Percentiles rank a stretch among this genome's conserved stretches.
Conservation (phyloP, 2,888 invertebrate genomes). For the Pristionchus arcanus region DNA sequence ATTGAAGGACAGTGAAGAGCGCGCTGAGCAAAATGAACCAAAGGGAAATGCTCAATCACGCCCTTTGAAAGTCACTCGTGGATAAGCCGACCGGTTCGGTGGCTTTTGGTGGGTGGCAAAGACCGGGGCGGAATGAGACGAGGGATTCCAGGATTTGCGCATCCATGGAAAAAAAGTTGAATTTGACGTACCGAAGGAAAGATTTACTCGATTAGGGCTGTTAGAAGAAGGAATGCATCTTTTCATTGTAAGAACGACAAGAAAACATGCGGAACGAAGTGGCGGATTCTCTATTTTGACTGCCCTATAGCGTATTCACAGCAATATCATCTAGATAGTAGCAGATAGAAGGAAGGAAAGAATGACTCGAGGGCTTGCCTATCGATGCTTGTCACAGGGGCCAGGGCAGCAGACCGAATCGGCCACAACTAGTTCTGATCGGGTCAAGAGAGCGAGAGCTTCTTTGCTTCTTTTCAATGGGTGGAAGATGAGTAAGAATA, state of each 20-base stretch:
- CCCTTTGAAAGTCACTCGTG: neutral
- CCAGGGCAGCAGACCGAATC: too few species aligned
- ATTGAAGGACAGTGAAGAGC: neutral
- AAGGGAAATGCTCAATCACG: too few species aligned
- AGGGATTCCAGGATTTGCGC: too few species aligned
- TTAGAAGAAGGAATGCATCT: too few species aligned
- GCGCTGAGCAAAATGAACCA: neutral
- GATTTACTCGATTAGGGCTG: too few species aligned
- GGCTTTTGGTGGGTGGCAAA: neutral
- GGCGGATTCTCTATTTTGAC: too few species aligned
- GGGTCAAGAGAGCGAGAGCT: neutral
- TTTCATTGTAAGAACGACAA: too few species aligned
- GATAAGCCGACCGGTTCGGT: slow-evolving; percentile 7
- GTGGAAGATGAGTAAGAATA: slow-evolving; percentile 7
- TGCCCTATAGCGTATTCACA: too few species aligned
- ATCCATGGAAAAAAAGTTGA: too few species aligned
- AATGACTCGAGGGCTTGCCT: neutral
- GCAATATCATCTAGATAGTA: neutral
- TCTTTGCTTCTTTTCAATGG: slow-evolving; percentile 3
- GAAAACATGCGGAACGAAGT: too few species aligned
- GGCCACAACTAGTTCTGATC: too few species aligned
- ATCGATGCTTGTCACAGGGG: neutral
- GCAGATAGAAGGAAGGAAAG: neutral
- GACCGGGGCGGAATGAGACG: neutral
- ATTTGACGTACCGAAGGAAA: too few species aligned